phyloP scores from a whole-genome alignment of 2,113 vertebrate species.

The Leucosticte australis region DNA sequence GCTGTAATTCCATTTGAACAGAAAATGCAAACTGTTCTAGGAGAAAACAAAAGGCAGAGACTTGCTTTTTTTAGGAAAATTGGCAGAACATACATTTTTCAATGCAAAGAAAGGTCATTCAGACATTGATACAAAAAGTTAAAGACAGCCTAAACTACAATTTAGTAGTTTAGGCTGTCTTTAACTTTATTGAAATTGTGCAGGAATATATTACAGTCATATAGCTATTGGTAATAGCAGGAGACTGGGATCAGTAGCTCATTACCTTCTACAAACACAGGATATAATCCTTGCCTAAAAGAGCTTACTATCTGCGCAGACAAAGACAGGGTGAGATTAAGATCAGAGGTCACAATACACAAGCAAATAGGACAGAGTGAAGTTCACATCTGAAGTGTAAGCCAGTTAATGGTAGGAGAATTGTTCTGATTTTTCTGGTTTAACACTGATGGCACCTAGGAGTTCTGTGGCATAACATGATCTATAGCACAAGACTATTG shows the following conservation, averaged over 20 bases:
- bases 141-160: not conserved
- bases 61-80: not conserved
- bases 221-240: not conserved
- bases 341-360: slow-evolving; percentile 39
- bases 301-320: not conserved
- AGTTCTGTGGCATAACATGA: not conserved
- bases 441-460: not conserved
- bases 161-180: too few relatives aligned
- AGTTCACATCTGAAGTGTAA: not conserved
- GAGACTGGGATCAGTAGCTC: slow-evolving; percentile 10
- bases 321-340: slow-evolving; percentile 25
- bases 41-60: not conserved
- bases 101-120: not conserved
- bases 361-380: not conserved
- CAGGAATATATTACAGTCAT: not conserved
- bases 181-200: too few relatives aligned
- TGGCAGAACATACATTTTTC: not conserved
- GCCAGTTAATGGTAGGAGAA: not conserved
- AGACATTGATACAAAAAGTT: not conserved
- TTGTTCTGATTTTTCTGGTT: not conserved
- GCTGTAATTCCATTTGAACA: not conserved
- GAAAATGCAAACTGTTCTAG: not conserved
- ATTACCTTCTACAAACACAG: slow-evolving; percentile 24
- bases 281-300: slow-evolving; percentile 26
- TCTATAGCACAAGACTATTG: not conserved